Percentiles rank a stretch among this genome's conserved stretches.
phyloP scores from a whole-genome alignment of 2,888 invertebrate species.

The Sinohyriopsis cumingii region DNA sequence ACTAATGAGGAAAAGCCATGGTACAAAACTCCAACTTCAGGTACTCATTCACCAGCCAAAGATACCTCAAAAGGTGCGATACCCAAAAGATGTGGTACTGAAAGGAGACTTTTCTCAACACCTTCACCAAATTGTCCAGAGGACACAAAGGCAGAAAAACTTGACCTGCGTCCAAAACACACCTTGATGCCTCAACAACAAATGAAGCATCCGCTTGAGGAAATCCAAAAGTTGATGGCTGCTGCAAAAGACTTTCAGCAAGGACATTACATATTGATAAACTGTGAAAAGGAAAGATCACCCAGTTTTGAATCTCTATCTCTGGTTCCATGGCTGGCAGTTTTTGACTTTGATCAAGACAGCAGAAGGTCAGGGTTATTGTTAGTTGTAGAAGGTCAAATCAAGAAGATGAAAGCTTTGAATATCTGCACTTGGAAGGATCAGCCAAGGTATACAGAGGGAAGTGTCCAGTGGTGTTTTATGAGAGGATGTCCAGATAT shows the following conservation, averaged over 20 bases:
- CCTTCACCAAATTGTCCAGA: too few species aligned
- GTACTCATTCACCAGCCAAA: too few species aligned
- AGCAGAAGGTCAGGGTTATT: constrained; percentile 40
- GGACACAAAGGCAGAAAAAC: too few species aligned
- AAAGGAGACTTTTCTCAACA: too few species aligned
- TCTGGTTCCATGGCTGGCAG: constrained; percentile 40
- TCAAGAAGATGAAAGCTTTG: constrained; percentile 7
- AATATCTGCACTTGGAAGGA: too few species aligned
- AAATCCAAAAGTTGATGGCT: neutral
- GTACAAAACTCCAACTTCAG: too few species aligned
- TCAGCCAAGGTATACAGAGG: constrained; percentile 10
- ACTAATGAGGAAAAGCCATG: too few species aligned
- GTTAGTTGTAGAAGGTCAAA: constrained; percentile 19
- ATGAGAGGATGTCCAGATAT: constrained; percentile 30
- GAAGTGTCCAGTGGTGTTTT: constrained; percentile 33
- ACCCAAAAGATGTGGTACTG: too few species aligned
- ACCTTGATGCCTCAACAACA: too few species aligned
- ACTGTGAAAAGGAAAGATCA: constrained; percentile 15
- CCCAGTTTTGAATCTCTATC: constrained; percentile 24
- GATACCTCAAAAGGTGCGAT: too few species aligned
- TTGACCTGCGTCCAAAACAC: too few species aligned
- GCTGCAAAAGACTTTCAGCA: constrained; percentile 23
- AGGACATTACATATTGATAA: constrained; percentile 41
- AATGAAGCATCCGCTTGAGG: too few species aligned
- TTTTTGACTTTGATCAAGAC: constrained; percentile 40